A percentile compares a stretch with the other conserved stretches of the same genome.
These are phyloP conservation scores for Pseudorasbora parva DNA, from an alignment of 2,113 vertebrate species.

Conservation along the genomic window DNA sequence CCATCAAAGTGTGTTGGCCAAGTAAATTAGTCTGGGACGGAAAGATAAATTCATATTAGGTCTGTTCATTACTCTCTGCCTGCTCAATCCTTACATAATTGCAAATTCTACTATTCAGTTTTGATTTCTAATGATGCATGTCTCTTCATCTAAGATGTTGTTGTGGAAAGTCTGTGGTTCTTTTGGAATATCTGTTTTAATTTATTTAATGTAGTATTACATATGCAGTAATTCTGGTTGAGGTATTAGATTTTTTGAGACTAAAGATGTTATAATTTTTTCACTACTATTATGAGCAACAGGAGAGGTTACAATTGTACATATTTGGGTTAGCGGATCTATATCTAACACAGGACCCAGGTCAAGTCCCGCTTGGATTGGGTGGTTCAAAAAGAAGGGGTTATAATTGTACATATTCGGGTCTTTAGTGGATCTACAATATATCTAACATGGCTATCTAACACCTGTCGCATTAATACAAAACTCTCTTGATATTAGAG, in stretches of 20 bases:
- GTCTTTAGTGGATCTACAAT: too few species aligned
- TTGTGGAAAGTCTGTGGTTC: neutral
- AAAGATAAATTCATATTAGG: slow-evolving; percentile 47
- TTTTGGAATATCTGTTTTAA: neutral
- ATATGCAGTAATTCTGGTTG: neutral
- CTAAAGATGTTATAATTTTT: neutral
- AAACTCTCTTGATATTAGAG: too few species aligned
- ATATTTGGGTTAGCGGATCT: too few species aligned
- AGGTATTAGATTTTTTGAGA: neutral
- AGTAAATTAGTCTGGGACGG: slow-evolving; percentile 46
- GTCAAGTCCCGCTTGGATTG: too few species aligned
- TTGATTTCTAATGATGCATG: neutral
- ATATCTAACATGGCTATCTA: too few species aligned
- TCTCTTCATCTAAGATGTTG: neutral
- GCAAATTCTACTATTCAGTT: neutral
- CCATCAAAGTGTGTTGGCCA: slow-evolving; percentile 40
- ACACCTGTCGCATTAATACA: too few species aligned
- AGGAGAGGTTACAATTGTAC: too few species aligned
- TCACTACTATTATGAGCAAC: too few species aligned
- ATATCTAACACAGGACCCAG: too few species aligned
- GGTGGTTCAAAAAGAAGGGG: too few species aligned
- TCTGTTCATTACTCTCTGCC: slow-evolving; percentile 28
- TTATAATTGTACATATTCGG: neutral
- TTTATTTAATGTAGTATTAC: neutral
- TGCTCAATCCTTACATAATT: slow-evolving; percentile 33